Evolutionary conservation across 2,888 invertebrate genomes (phyloP).

Genomic region (Cancer borealis): DNA sequence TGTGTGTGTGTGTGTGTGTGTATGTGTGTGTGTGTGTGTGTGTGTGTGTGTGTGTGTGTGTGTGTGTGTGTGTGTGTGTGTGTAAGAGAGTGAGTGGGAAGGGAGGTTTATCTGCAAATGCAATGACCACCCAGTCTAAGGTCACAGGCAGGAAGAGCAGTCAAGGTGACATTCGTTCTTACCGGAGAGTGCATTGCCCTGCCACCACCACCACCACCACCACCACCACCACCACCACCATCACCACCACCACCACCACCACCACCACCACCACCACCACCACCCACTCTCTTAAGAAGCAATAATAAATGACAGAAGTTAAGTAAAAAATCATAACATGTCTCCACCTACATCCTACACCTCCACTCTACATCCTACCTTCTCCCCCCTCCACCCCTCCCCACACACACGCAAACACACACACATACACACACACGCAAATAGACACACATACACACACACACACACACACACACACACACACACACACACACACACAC

Average conservation of each 20-base stretch:
- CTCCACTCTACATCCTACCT: too few species aligned
- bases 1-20: slow-evolving; percentile 36
- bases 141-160: neutral
- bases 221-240: neutral
- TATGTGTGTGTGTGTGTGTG: slow-evolving; percentile 31
- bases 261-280: too few species aligned
- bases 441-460: neutral
- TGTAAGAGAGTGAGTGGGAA: neutral
- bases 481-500: slow-evolving; percentile 12
- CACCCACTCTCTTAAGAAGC: too few species aligned
- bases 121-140: neutral
- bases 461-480: neutral
- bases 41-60: slow-evolving; percentile 1
- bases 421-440: neutral
- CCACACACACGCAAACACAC: neutral
- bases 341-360: too few species aligned
- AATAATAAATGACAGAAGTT: too few species aligned
- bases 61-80: neutral
- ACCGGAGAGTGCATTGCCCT: neutral
- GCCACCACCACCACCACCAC: neutral
- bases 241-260: neutral
- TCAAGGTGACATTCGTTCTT: neutral
- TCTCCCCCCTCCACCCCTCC: neutral
- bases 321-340: too few species aligned
- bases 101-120: neutral